Percentiles rank a stretch among this genome's conserved stretches.
Conservation (phyloP, 2,797 vertebrate genomes). For the Acanthornis magna region DNA sequence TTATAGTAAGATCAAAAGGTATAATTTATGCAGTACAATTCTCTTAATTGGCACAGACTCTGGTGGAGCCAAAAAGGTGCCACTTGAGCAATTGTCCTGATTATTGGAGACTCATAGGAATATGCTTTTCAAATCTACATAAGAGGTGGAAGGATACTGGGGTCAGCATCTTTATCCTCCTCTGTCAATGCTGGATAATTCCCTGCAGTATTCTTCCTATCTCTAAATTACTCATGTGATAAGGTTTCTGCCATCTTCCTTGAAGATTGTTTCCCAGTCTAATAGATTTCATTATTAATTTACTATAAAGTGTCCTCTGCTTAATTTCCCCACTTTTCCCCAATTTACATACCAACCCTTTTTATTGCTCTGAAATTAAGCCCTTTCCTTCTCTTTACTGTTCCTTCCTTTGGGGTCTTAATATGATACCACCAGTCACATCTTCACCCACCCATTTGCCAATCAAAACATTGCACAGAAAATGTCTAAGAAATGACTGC, state of each 20-base stretch:
- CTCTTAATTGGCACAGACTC: constrained; percentile 57
- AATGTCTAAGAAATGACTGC: not conserved
- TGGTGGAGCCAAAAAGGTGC: constrained; percentile 49
- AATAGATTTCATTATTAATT: constrained; percentile 40
- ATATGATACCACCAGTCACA: not conserved
- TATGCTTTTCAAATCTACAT: constrained; percentile 30
- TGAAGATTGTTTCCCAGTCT: constrained; percentile 8
- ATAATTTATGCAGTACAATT: constrained; percentile 56
- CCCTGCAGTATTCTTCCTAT: constrained; percentile 6
- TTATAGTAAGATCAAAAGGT: constrained; percentile 63
- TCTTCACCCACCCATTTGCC: not conserved
- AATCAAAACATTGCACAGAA: not conserved
- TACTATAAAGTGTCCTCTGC: not conserved
- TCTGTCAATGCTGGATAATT: constrained; percentile 37
- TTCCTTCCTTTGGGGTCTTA: not conserved
- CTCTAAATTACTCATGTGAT: constrained; percentile 30
- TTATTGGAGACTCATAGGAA: constrained; percentile 50
- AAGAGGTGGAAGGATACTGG: constrained; percentile 16
- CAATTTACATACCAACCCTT: not conserved
- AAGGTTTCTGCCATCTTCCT: constrained; percentile 2
- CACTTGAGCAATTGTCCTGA: constrained; percentile 57
- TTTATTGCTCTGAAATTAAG: constrained; percentile 4
- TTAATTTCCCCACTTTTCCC: constrained; percentile 12
- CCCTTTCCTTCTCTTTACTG: not conserved
- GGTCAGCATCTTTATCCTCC: constrained; percentile 51